phyloP scores from a whole-genome alignment of 2,797 vertebrate species.

The Champsocephalus gunnari region DNA sequence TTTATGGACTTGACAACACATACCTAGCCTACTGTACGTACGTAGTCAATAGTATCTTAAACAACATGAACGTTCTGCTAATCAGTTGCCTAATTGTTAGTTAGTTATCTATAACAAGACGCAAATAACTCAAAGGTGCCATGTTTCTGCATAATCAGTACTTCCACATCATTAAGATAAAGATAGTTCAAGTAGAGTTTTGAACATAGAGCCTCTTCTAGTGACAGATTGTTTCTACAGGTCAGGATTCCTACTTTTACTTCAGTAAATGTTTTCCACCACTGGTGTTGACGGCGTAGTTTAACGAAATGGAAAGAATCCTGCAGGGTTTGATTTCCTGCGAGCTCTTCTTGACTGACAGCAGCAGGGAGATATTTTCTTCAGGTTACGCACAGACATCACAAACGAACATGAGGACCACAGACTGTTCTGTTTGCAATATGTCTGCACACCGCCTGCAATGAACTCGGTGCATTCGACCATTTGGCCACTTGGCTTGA shows the following conservation, averaged over 20 bases:
- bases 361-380: constrained; percentile 66
- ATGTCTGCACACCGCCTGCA: constrained; percentile 55
- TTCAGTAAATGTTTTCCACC: neutral
- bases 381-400: constrained; percentile 48
- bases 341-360: constrained; percentile 63
- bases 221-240: neutral
- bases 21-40: too few species aligned
- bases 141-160: neutral
- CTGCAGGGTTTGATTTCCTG: constrained; percentile 23
- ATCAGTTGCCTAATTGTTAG: too few species aligned
- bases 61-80: neutral
- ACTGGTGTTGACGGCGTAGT: neutral
- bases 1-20: neutral
- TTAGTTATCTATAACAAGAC: too few species aligned
- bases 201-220: neutral
- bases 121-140: too few species aligned
- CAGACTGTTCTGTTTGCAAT: constrained; percentile 36
- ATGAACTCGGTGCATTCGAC: constrained; percentile 21
- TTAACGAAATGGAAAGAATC: constrained; percentile 24
- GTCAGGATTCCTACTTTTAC: neutral
- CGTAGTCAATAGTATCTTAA: neutral
- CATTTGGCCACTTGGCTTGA: neutral
- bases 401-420: constrained; percentile 31
- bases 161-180: neutral
- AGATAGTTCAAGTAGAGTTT: neutral